Evolutionary conservation across 1,140 invertebrate genomes (phyloP).

Genomic region (Pissodes strobi): DNA sequence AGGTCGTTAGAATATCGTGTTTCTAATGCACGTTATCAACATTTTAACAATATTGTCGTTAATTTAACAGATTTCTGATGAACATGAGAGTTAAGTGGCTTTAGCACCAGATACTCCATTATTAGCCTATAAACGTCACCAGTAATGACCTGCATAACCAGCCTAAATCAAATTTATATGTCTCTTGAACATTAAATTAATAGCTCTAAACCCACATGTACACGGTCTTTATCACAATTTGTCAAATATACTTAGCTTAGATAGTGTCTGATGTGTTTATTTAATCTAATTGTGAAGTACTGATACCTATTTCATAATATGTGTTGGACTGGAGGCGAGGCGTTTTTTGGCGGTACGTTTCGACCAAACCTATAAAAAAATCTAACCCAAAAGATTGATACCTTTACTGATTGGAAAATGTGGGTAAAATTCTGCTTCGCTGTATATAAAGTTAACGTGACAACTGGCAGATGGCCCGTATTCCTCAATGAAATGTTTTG

Average conservation of each 20-base stretch:
- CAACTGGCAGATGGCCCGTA: background rate
- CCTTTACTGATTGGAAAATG: no score
- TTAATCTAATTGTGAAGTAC: background rate
- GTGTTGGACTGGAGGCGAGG: no score
- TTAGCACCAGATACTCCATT: conserved; percentile 1
- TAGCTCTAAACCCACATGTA: conserved; percentile 4
- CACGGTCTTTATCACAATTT: background rate
- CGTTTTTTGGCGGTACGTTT: no score
- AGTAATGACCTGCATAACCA: conserved; percentile 17
- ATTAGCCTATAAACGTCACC: conserved; percentile 16
- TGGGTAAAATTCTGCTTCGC: no score
- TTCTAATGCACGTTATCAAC: no score
- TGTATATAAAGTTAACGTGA: no score
- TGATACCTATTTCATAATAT: no score
- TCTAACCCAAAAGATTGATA: no score
- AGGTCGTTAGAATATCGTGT: no score
- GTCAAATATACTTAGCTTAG: background rate
- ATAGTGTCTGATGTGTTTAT: background rate
- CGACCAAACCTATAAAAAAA: no score
- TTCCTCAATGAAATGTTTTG: conserved; percentile 8
- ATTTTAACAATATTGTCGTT: background rate
- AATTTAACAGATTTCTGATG: background rate
- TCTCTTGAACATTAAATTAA: conserved; percentile 1
- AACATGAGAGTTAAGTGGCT: background rate
- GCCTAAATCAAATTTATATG: conserved; percentile 12